phyloP scores from a whole-genome alignment of 2,888 invertebrate genomes.

The Drosophila nr. perissopoda region DNA sequence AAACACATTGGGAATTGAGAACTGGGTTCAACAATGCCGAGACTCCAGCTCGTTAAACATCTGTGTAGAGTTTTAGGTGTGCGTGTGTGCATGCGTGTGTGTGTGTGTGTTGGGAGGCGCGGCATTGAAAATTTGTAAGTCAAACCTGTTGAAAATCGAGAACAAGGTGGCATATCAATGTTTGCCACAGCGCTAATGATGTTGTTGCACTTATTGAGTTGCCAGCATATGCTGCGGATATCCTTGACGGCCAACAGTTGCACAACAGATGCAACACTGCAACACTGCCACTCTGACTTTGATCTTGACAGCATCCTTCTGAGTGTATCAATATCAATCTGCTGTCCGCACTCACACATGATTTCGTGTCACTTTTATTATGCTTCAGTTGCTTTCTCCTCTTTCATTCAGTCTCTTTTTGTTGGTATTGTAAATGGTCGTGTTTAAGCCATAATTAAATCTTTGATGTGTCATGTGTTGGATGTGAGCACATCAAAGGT shows the following conservation, averaged over 20 bases:
- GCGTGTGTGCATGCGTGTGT: slow-evolving; percentile 1
- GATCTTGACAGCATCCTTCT: slow-evolving; percentile 3
- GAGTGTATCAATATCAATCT: slow-evolving; percentile 10
- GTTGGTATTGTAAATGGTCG: not conserved
- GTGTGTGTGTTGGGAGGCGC: slow-evolving; percentile 34
- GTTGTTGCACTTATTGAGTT: slow-evolving; percentile 46
- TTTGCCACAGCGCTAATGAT: slow-evolving; percentile 58
- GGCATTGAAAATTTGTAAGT: slow-evolving; percentile 52
- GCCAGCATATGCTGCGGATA: slow-evolving; percentile 67
- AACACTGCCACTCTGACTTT: not conserved
- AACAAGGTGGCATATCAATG: slow-evolving; percentile 51
- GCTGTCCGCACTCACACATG: slow-evolving; percentile 7
- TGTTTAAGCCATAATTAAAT: slow-evolving; percentile 12
- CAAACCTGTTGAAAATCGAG: slow-evolving; percentile 68
- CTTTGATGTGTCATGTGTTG: not conserved
- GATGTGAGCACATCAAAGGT: not conserved
- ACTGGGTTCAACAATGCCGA: not conserved
- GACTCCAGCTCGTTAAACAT: slow-evolving; percentile 43
- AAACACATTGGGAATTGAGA: slow-evolving; percentile 26
- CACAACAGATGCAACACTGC: slow-evolving; percentile 34
- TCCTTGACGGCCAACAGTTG: slow-evolving; percentile 59
- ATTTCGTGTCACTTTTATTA: not conserved
- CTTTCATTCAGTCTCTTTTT: not conserved
- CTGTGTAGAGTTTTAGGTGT: slow-evolving; percentile 27
- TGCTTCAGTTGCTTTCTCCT: not conserved